Evolutionary conservation across 1,140 invertebrate genomes (phyloP).

Genomic region (Palaemon carinicauda): DNA sequence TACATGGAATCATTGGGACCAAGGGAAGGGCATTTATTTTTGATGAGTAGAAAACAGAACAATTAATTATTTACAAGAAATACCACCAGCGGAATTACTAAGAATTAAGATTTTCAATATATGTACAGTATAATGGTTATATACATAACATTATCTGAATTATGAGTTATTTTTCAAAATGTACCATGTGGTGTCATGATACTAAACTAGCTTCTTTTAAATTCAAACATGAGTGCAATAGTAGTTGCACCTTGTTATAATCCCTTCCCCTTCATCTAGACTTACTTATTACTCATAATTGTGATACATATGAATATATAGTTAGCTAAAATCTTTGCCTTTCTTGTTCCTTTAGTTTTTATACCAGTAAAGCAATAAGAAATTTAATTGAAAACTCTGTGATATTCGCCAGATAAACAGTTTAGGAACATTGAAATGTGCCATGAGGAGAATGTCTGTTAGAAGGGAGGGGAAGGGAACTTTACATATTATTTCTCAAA

Average conservation of each 20-base stretch:
- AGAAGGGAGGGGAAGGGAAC: neutral
- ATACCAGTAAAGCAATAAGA: neutral
- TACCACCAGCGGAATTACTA: neutral
- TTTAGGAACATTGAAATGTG: neutral
- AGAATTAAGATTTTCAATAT: too few relatives aligned
- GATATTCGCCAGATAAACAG: neutral
- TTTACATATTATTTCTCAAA: neutral
- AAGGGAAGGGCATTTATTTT: neutral
- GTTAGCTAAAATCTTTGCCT: neutral
- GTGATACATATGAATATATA: neutral
- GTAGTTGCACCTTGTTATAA: neutral
- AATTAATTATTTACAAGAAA: neutral
- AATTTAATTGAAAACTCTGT: neutral
- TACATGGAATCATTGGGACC: neutral
- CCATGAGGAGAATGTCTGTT: neutral
- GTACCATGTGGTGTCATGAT: neutral
- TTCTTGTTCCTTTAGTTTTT: too few relatives aligned
- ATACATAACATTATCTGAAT: neutral
- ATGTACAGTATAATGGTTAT: too few relatives aligned
- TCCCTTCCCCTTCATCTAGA: neutral
- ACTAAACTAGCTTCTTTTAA: neutral
- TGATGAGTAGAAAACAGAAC: neutral
- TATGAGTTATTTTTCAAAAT: neutral
- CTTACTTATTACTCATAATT: neutral
- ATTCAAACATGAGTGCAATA: neutral